phyloP scores from a whole-genome alignment of 2,113 vertebrate genomes.

The Microtus oregoni region DNA sequence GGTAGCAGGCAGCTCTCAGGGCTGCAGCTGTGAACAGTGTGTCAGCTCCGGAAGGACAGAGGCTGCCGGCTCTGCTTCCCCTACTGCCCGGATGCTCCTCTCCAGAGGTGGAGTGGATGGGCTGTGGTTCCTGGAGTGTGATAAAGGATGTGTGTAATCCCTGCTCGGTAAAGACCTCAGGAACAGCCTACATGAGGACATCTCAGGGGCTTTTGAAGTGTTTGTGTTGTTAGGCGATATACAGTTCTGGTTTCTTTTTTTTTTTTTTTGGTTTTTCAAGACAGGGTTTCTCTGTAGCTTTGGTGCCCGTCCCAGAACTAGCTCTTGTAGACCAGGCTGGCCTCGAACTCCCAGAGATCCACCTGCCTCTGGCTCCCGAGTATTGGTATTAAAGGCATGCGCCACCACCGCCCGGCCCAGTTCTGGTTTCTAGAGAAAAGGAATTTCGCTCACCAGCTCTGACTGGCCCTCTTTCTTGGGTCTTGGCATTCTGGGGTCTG shows the following conservation, averaged over 20 bases:
- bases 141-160: not conserved
- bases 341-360: too few species aligned
- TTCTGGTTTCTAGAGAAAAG: not conserved
- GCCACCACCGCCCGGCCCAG: not conserved
- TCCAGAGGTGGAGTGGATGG: not conserved
- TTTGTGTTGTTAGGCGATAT: not conserved
- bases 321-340: too few species aligned
- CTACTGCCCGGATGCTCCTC: not conserved
- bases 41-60: too few species aligned
- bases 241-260: not conserved
- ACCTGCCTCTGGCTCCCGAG: too few species aligned
- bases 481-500: not conserved
- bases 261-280: too few species aligned
- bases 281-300: too few species aligned
- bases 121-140: not conserved
- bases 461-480: not conserved
- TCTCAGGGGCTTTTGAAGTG: not conserved
- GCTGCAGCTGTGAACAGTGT: not conserved
- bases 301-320: too few species aligned
- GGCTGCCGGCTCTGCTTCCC: too few species aligned
- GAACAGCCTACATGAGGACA: constrained; percentile 2
- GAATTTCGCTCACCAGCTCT: not conserved
- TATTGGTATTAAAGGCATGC: too few species aligned
- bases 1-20: not conserved
- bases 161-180: not conserved